These are phyloP conservation scores for Tholera decimalis DNA, from an alignment of 2,888 invertebrate species.

Conservation along the genomic window DNA sequence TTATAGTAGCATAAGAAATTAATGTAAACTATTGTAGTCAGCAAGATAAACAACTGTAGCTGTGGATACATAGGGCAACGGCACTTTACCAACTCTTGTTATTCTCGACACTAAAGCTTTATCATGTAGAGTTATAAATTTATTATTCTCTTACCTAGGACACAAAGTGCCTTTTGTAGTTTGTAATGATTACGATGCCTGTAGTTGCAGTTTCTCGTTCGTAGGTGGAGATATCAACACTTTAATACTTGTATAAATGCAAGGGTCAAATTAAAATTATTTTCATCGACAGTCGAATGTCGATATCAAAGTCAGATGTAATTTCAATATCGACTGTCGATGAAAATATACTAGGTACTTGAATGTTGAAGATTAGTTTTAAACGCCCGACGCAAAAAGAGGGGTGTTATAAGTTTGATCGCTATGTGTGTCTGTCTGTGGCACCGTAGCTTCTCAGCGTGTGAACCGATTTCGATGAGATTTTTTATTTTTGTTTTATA, in stretches of 20 bases:
- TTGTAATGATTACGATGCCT: slow-evolving; percentile 25
- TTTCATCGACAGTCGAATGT: too few relatives aligned
- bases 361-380: too few relatives aligned
- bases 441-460: neutral
- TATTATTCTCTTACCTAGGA: slow-evolving; percentile 37
- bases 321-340: too few relatives aligned
- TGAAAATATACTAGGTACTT: too few relatives aligned
- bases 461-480: too few relatives aligned
- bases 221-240: neutral
- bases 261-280: too few relatives aligned
- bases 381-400: too few relatives aligned
- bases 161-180: slow-evolving; percentile 57
- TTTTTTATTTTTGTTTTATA: neutral
- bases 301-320: too few relatives aligned
- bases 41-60: slow-evolving; percentile 23
- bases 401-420: too few relatives aligned
- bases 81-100: slow-evolving; percentile 48
- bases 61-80: slow-evolving; percentile 15
- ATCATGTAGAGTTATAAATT: slow-evolving; percentile 36
- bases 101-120: slow-evolving; percentile 40
- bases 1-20: slow-evolving; percentile 48
- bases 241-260: too few relatives aligned
- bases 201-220: slow-evolving; percentile 19
- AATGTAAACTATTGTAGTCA: slow-evolving; percentile 39
- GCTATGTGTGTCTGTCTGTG: too few relatives aligned